phyloP scores from a whole-genome alignment of 2,888 invertebrate genomes.

The Morpho deidamia region DNA sequence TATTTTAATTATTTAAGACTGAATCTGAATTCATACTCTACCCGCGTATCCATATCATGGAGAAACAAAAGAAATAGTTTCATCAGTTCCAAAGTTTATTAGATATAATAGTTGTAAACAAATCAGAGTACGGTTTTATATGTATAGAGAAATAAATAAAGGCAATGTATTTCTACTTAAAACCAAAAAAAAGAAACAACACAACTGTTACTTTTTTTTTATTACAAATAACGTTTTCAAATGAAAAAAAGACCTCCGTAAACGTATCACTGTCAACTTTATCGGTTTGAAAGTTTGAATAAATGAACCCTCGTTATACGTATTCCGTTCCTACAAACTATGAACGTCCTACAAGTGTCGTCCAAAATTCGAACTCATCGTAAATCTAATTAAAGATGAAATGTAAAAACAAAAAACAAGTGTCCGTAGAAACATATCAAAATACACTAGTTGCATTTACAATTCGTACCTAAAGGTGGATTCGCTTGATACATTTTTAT shows the following conservation, averaged over 20 bases:
- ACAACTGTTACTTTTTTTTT: constrained; percentile 18
- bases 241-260: constrained; percentile 18
- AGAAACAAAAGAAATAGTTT: constrained; percentile 20
- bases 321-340: constrained; percentile 27
- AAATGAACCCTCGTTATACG: constrained; percentile 22
- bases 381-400: constrained; percentile 23
- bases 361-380: constrained; percentile 26
- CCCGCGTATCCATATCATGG: constrained; percentile 8
- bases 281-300: constrained; percentile 21
- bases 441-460: constrained; percentile 26
- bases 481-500: constrained; percentile 16
- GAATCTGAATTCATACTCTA: constrained; percentile 10
- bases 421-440: constrained; percentile 27
- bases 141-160: constrained; percentile 24
- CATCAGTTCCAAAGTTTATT: constrained; percentile 25
- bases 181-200: constrained; percentile 18
- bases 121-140: constrained; percentile 23
- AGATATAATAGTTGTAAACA: constrained; percentile 23
- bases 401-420: constrained; percentile 25
- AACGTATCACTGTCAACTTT: constrained; percentile 25
- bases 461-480: constrained; percentile 23
- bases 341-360: constrained; percentile 27
- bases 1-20: too few species aligned
- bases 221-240: constrained; percentile 14
- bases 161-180: constrained; percentile 23